phyloP scores from a whole-genome alignment of 2,797 vertebrate genomes.

The Myotis vivesi region DNA sequence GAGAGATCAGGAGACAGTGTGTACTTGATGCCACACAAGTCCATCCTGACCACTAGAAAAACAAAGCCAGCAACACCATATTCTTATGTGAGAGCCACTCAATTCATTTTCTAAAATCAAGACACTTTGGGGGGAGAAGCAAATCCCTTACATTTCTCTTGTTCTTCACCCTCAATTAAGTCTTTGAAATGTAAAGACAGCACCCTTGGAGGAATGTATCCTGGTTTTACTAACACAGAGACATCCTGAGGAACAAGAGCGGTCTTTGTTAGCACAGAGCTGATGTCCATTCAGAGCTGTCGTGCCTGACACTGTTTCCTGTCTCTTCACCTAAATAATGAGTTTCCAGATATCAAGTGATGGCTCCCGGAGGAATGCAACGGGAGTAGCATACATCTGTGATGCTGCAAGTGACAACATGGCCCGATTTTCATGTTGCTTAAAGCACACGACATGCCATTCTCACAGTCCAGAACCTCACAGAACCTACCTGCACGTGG shows the following conservation, averaged over 20 bases:
- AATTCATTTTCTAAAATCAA: background rate
- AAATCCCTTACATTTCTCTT: background rate
- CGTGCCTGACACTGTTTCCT: background rate
- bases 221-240: background rate
- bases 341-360: background rate
- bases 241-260: background rate
- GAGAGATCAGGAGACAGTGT: background rate
- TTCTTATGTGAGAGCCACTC: background rate
- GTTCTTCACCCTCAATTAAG: constrained; percentile 9
- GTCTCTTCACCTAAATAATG: background rate
- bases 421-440: background rate
- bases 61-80: background rate
- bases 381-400: background rate
- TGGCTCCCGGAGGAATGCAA: background rate
- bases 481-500: background rate
- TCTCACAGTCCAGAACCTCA: background rate
- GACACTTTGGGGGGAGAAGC: background rate
- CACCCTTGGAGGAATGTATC: background rate
- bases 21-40: background rate
- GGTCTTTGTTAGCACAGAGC: background rate
- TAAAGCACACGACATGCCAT: background rate
- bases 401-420: background rate
- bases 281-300: constrained; percentile 16
- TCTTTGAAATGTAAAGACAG: constrained; percentile 22
- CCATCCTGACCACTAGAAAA: background rate